Evolutionary conservation across 1,140 invertebrate genomes (phyloP), one percentile per base, ranked within the genome.

Genomic region (Drosophila asahinai): DNA sequence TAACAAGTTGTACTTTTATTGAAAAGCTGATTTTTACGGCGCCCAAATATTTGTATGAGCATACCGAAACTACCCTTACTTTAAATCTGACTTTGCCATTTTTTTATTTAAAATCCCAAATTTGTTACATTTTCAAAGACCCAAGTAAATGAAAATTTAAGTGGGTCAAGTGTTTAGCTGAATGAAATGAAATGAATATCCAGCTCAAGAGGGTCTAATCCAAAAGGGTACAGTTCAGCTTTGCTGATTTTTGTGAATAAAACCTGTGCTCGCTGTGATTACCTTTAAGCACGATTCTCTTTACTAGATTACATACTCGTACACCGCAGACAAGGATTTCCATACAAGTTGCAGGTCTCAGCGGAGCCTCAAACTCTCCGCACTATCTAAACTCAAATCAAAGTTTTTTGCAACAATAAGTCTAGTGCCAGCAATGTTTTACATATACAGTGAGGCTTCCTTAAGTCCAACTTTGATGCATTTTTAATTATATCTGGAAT

Each of bases 371-470:
- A 59, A 30, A 49, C 38, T 78, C 55, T 40, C 36, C 47, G 33
- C 12, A 48, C 57, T 59, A 65, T 67, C 77, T 72, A 68, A 79
- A 81, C 77, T 81, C 84, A 48, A 89, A 84, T 90, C 75, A 84
- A 90, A 86, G 70, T 86, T 83, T 77, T 71, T 72, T 72, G 65
- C 40, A 68, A 75, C 49, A 77, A 84, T 70, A 83, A 55, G 55
- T 61, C 52, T 63, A 72, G 36, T 72, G 59, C 48, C 51, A 25
- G 30, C 55, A 42, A 60, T 84, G 65, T 68, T 78, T 52, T 71
- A 40, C 84, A 83, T 62, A 55, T 47, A 64, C 63, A 66, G 66
- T 36, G 17, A 12, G 15, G 0, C 33, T 9, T 55, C 14, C 0
- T 1, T 25, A 33, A 30, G 19, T 38, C 3, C 1, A 25, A 43